Conservation (phyloP, 1,140 invertebrate species). For the Chionoecetes opilio region DNA sequence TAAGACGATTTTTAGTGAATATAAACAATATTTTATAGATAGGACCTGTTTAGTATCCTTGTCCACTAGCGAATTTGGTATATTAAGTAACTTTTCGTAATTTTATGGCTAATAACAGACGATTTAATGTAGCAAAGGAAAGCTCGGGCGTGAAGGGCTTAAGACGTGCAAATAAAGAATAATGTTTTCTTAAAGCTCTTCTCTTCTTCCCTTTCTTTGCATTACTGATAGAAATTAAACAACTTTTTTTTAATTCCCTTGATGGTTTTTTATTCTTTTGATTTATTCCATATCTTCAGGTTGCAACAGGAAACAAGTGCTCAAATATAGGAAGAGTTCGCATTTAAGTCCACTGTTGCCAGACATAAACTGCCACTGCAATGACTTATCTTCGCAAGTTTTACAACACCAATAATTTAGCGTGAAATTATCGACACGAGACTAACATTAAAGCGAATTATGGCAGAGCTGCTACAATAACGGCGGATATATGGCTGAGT, state of each 20-base stretch:
- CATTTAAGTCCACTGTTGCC: not conserved
- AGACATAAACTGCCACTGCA: not conserved
- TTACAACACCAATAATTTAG: conserved; percentile 21
- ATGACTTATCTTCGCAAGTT: conserved; percentile 16
- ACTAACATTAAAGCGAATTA: conserved; percentile 30
- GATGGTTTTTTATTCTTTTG: not conserved
- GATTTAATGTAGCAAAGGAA: too few species aligned
- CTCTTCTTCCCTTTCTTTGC: not conserved
- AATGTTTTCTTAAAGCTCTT: not conserved
- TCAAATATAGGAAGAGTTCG: not conserved
- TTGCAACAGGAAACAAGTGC: not conserved
- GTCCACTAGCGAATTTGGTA: too few species aligned
- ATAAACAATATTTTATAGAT: too few species aligned
- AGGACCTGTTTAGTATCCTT: too few species aligned
- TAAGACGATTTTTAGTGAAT: too few species aligned
- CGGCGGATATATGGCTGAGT: not conserved
- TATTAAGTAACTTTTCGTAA: too few species aligned
- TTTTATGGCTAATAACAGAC: too few species aligned
- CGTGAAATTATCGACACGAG: conserved; percentile 15
- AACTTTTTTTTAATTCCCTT: not conserved
- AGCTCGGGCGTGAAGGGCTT: too few species aligned
- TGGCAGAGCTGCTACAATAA: conserved; percentile 28
- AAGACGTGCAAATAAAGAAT: not conserved
- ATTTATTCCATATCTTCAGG: too few species aligned
- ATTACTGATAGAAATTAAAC: not conserved